Evolutionary conservation across 2,888 invertebrate species (phyloP), one percentile per base, ranked within the genome.

Genomic region (Helobdella robusta): DNA sequence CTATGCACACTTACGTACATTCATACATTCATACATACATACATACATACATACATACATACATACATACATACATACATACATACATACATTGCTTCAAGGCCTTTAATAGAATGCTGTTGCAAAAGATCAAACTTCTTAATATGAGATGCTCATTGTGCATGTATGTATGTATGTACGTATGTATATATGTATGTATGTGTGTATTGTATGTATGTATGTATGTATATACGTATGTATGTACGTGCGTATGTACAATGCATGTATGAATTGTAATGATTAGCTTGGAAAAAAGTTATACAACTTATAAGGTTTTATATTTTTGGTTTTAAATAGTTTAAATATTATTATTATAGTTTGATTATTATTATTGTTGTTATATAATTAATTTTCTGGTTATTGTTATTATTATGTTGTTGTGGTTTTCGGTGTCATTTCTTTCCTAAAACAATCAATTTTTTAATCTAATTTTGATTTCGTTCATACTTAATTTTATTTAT

Each of bases 301-400:
- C n/a, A n/a, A n/a, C n/a, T n/a, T n/a, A n/a, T n/a, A n/a, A n/a
- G n/a, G n/a, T 50, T 8, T 50, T 8, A 50, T 50, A 15, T 50
- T 50, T 50, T 8, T 50, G n/a, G 25, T 50, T 50, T 23, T 50
- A 23, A 50, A 8, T 5, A 50, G 6, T 8, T 8, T 50, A 8
- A 8, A 23, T 50, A 18, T 50, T 50, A 8, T 8, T 50, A 50
- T 5, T 50, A 8, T 50, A 8, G 5, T 50, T 50, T 50, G 5
- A 18, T 50, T 50, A 50, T 18, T 50, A 50, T 50, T 50, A 8
- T 50, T 8, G 25, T 50, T 50, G 15, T 50, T 50, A 50, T 50
- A 8, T 50, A 23, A 50, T 50, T 50, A 8, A 8, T 18, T 8
- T 8, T 50, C 6, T 50, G 5, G 5, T 50, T 50, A 50, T 50